These are phyloP conservation scores for Nyctibius bracteatus DNA, from an alignment of 2,113 vertebrate genomes.

Conservation along the genomic window DNA sequence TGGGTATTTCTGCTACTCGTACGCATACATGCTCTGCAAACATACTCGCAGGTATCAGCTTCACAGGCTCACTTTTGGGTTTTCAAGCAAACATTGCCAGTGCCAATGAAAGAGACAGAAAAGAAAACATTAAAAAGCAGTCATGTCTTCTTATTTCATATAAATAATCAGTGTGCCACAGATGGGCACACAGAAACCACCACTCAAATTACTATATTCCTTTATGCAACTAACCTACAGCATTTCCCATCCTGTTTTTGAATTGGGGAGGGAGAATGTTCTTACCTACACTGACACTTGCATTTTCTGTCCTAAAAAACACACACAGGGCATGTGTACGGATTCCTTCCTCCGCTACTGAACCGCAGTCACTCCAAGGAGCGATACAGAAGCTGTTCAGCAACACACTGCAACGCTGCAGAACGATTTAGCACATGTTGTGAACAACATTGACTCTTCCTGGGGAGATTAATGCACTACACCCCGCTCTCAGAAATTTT, in stretches of 20 bases:
- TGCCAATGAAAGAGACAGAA: not conserved
- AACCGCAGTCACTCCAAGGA: not conserved
- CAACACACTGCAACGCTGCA: not conserved
- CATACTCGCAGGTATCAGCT: not conserved
- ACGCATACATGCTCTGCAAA: not conserved
- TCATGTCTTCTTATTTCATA: not conserved
- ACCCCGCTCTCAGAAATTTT: not conserved
- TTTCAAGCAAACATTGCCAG: not conserved
- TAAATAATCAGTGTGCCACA: not conserved
- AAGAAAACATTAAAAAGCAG: not conserved
- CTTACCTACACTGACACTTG: not conserved
- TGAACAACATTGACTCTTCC: not conserved
- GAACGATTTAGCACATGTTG: not conserved
- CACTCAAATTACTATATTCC: not conserved
- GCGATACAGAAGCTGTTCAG: not conserved
- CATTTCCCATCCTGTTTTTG: not conserved
- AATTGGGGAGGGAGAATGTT: not conserved
- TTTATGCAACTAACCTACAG: not conserved
- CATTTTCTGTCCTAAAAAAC: not conserved
- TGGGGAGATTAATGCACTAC: not conserved
- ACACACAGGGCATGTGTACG: accelerated
- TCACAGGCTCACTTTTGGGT: not conserved
- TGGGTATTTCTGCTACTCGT: not conserved
- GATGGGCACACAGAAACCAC: not conserved
- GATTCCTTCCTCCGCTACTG: not conserved